Conservation (phyloP, 2,113 vertebrate species). For the Procavia capensis region DNA sequence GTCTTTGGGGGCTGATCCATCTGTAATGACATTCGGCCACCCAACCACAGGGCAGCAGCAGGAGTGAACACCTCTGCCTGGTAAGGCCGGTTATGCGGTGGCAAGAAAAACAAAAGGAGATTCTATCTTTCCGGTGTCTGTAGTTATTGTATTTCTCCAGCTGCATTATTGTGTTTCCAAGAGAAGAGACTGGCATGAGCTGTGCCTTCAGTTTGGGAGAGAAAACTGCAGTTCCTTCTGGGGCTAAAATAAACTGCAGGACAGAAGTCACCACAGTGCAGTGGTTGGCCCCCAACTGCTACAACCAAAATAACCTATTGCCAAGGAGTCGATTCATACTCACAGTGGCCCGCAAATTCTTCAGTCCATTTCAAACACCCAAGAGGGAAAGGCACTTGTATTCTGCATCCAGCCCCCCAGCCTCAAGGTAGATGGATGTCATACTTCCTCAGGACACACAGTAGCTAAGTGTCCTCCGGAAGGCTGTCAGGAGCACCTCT, state of each 20-base stretch:
- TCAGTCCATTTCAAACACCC: background rate
- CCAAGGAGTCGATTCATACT: too few species aligned
- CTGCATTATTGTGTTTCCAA: conserved; percentile 6
- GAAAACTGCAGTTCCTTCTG: conserved; percentile 72
- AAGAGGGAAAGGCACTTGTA: background rate
- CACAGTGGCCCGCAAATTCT: background rate
- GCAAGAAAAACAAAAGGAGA: conserved; percentile 7
- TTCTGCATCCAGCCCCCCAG: background rate
- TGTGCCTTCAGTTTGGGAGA: conserved; percentile 28
- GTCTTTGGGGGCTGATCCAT: conserved; percentile 7
- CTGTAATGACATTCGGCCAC: background rate
- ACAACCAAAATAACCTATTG: background rate
- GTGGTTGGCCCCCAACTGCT: background rate
- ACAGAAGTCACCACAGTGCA: conserved; percentile 1
- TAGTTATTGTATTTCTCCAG: conserved; percentile 39
- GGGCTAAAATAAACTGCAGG: conserved; percentile 60
- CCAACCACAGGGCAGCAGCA: background rate
- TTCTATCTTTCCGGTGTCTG: background rate
- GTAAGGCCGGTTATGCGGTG: background rate
- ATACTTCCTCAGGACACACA: background rate
- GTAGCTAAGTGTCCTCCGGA: conserved; percentile 7
- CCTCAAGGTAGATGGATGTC: background rate
- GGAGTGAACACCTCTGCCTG: background rate
- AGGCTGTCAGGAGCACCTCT: background rate
- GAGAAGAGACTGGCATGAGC: conserved; percentile 17